Base-by-base conservation (phyloP, 2,888 invertebrate species). In the Euzophera pinguis region DNA sequence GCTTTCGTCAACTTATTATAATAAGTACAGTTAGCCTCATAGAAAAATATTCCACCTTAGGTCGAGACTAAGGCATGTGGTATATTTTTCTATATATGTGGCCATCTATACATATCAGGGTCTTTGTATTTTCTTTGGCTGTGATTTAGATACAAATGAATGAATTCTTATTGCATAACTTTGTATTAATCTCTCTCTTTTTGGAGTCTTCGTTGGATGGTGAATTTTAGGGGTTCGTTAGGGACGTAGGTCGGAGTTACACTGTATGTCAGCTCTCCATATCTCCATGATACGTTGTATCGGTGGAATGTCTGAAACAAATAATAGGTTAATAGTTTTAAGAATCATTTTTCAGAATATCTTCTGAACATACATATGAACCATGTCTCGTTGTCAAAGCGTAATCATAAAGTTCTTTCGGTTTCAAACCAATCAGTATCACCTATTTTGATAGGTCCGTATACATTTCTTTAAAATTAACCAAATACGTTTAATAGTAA, bases 161-260 rank as follows among this genome's bases (percentile, higher is more conserved):
- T 32, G 32, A 10, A 7, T 29, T 6, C 29, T 6, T 29, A 6
- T 7, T 2, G 7, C 8, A 32, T 9, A 3, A 32, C 10, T 32
- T 6, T 32, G 3, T 9, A 32, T 32, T 7, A 32, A 9, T 32
- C 32, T 22, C 5, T 22, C 22, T 22, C 22, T 22, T 22, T 2
- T 22, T 22, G 22, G 5, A 22, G 22, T 22, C 84, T 80, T 52
- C 80, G 80, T 47, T 82, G 90, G 60, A 94, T 80, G 69, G 92
- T 92, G 72, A 95, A 95, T 78, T 92, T 92, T 55, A 95, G 78
- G 37, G 95, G 94, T 65, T 95, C 93, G 67, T 92, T 91, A 10
- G 95, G 94, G 54, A 94, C 92, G 69, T 95, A 95, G 43, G 95
- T 95, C 51, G 95, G 94, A 58, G 93, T 93, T 53, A 94, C 93